Percentiles rank a stretch among this genome's conserved stretches.
These are phyloP conservation scores for Octomys mimax DNA, from an alignment of 2,797 vertebrate genomes.

Conservation along the genomic window DNA sequence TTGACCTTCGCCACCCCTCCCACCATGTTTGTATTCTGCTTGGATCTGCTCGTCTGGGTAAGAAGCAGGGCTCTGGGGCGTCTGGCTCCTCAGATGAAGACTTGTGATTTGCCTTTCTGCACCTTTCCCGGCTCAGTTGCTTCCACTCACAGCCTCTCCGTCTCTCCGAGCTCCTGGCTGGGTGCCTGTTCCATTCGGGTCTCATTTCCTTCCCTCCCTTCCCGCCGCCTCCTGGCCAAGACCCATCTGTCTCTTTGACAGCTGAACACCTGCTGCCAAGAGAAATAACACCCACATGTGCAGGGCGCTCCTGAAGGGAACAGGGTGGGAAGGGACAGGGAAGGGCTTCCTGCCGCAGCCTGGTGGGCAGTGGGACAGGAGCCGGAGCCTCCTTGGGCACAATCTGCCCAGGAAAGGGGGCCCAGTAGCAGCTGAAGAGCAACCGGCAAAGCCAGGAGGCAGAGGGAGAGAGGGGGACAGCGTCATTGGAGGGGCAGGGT, in stretches of 20 bases:
- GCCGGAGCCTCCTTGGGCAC: not conserved
- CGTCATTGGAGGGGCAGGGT: not conserved
- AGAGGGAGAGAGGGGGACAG: not conserved
- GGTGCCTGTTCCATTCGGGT: constrained; percentile 56
- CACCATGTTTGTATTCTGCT: not conserved
- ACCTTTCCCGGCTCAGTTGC: not conserved
- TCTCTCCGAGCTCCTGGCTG: constrained; percentile 30
- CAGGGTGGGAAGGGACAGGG: constrained; percentile 71
- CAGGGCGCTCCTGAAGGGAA: constrained; percentile 72
- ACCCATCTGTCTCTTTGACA: constrained; percentile 73
- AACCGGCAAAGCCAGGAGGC: not conserved
- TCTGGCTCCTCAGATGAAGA: constrained; percentile 1
- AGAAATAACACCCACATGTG: constrained; percentile 78
- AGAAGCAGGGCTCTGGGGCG: not conserved
- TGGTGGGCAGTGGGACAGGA: not conserved
- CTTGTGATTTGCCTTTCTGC: not conserved
- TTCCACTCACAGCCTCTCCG: not conserved
- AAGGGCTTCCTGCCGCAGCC: constrained; percentile 73
- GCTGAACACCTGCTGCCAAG: constrained; percentile 74
- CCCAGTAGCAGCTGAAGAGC: not conserved
- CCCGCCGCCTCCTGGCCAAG: constrained; percentile 56
- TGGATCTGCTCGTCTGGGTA: not conserved
- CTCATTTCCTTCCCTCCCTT: constrained; percentile 70
- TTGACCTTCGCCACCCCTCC: not conserved
- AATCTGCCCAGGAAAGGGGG: not conserved